Percentiles rank a stretch among this genome's conserved stretches.
phyloP scores from a whole-genome alignment of 2,797 vertebrate species.

The Sebastes steindachneri region DNA sequence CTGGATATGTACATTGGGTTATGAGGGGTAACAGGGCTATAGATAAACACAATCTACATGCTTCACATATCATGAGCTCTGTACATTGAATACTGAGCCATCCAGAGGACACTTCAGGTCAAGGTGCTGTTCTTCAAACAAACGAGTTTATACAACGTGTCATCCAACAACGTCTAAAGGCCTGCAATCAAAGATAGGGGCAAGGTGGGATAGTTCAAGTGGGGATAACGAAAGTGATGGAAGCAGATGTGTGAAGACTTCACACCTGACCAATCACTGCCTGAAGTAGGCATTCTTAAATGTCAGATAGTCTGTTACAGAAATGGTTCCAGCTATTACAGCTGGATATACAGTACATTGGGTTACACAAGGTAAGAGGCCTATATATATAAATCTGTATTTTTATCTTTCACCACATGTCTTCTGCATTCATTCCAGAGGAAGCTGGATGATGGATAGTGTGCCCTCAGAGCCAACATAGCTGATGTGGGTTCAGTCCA shows the following conservation, averaged over 20 bases:
- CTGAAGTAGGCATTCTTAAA: background rate
- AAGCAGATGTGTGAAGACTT: background rate
- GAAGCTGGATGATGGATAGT: background rate
- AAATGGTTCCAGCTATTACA: background rate
- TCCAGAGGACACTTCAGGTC: background rate
- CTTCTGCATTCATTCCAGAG: background rate
- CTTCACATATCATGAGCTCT: background rate
- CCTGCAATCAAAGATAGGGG: background rate
- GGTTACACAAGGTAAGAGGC: slow-evolving; percentile 1
- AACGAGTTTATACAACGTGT: background rate
- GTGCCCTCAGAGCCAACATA: background rate
- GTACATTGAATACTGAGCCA: background rate
- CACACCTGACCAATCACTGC: background rate
- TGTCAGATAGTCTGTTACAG: background rate
- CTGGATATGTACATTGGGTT: background rate
- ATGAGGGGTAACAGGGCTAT: background rate
- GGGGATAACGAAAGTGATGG: background rate
- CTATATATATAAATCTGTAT: background rate
- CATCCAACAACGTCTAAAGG: background rate
- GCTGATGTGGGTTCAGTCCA: background rate
- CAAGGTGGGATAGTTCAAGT: background rate
- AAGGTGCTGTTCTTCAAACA: background rate
- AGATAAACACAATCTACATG: background rate
- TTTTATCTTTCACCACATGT: background rate
- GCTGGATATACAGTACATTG: background rate